These are phyloP conservation scores for Callionymus lyra DNA, from an alignment of 2,113 vertebrate species.

Conservation along the genomic window DNA sequence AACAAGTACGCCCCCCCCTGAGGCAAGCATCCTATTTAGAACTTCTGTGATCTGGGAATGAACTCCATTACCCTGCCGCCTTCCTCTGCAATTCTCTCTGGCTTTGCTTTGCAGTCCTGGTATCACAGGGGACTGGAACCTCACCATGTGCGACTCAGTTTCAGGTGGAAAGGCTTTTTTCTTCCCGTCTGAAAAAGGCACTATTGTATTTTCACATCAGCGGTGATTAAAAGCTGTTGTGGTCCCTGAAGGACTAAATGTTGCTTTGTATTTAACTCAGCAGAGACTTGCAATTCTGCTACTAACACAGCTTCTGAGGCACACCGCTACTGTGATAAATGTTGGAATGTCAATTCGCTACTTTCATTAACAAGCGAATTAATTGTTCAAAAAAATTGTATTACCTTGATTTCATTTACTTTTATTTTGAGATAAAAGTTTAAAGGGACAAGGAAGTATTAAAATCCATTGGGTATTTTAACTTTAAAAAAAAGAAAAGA, in stretches of 20 bases:
- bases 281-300: no score
- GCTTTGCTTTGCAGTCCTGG: constrained; percentile 22
- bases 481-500: no score
- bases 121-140: constrained; percentile 30
- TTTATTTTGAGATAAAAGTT: no score
- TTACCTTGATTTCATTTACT: no score
- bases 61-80: constrained; percentile 46
- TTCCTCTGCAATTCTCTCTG: constrained; percentile 12
- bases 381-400: no score
- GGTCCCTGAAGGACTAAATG: constrained; percentile 9
- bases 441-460: no score
- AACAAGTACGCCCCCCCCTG: constrained; percentile 7
- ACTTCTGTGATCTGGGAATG: constrained; percentile 36
- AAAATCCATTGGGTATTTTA: no score
- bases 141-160: constrained; percentile 29
- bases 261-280: no score
- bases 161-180: constrained; percentile 24
- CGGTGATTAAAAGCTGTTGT: constrained; percentile 41
- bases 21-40: constrained; percentile 38
- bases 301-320: no score
- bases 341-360: no score
- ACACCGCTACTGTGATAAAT: no score
- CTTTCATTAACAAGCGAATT: no score
- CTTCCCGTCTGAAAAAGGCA: constrained; percentile 31
- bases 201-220: constrained; percentile 17